Evolutionary conservation across 2,888 invertebrate species (phyloP), one percentile per base, ranked within the genome.

Genomic region (Azorinus chamasolen): DNA sequence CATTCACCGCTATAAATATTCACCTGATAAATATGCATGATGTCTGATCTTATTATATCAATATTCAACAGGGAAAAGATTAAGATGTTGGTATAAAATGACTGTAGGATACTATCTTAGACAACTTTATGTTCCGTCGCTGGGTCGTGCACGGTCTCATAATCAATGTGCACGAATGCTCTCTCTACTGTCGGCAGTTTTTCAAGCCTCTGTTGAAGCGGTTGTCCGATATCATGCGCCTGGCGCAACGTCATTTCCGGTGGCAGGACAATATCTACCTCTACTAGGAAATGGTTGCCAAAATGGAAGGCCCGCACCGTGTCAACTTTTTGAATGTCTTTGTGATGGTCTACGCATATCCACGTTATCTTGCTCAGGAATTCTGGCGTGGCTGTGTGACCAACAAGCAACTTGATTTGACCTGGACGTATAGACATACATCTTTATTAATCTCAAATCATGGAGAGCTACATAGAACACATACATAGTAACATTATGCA

Each of bases 81-180:
- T n/a, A n/a, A n/a, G n/a, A n/a, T n/a, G n/a, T n/a, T n/a, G n/a
- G n/a, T n/a, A n/a, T n/a, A n/a, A n/a, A n/a, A n/a, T n/a, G n/a
- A n/a, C n/a, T n/a, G n/a, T 32, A 32, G 5, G 4, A 32, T 10
- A 32, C 32, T 32, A 32, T 27, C 1, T 86, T 83, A 93, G 8
- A 93, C 93, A 3, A 91, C 75, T 87, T 93, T 94, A 84, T 94
- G 94, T 82, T 94, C 94, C 37, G 90, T 91, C 18, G 84, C 83
- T 0, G 94, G 93, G 58, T 91, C 77, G 74, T 94, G 94, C 2
- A 91, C 90, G 18, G 39, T 16, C 79, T 94, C 94, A 82, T 94
- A 94, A 84, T 94, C 94, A 12, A 93, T 85, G 84, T 94, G 94
- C 0, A 94, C 94, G 84, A 94, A 94, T 0, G 94, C 94, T 59